Percentiles rank a stretch among this genome's conserved stretches.
Conservation (phyloP, 2,797 vertebrate genomes). For the Hydrolagus colliei region DNA sequence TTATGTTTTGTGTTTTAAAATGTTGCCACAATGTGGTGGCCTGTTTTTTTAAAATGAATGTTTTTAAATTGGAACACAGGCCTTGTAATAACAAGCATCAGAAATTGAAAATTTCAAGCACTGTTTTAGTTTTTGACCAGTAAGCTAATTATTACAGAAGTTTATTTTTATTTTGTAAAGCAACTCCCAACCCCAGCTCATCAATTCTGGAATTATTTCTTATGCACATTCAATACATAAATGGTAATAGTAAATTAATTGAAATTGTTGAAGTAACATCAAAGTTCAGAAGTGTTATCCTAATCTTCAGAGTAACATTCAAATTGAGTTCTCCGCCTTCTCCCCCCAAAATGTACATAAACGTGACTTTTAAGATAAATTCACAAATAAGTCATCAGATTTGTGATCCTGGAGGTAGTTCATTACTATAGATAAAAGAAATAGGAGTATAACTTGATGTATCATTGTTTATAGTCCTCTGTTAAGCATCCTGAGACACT, state of each 20-base stretch:
- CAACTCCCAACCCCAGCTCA: neutral
- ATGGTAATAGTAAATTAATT: slow-evolving; percentile 13
- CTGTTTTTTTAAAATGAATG: slow-evolving; percentile 4
- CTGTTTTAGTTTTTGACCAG: slow-evolving; percentile 20
- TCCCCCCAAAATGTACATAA: neutral
- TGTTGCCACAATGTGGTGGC: neutral
- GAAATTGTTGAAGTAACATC: neutral
- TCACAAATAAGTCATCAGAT: slow-evolving; percentile 21
- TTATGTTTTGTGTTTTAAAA: slow-evolving; percentile 11
- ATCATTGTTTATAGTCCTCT: neutral
- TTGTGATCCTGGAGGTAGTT: neutral
- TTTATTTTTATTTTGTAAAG: neutral
- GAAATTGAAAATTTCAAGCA: neutral
- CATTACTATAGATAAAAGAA: neutral
- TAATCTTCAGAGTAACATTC: neutral
- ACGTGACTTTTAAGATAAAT: neutral
- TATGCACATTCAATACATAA: slow-evolving; percentile 10
- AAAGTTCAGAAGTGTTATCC: neutral
- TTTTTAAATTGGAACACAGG: slow-evolving; percentile 8
- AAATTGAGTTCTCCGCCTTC: neutral
- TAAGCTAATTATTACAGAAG: neutral
- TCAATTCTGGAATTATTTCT: neutral
- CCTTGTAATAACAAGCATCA: neutral
- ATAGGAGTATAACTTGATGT: neutral
- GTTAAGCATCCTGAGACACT: too few relatives aligned